Evolutionary conservation across 2,888 invertebrate species (phyloP), one percentile per base, ranked within the genome.

Genomic region (Parapristionchus giblindavisi): DNA sequence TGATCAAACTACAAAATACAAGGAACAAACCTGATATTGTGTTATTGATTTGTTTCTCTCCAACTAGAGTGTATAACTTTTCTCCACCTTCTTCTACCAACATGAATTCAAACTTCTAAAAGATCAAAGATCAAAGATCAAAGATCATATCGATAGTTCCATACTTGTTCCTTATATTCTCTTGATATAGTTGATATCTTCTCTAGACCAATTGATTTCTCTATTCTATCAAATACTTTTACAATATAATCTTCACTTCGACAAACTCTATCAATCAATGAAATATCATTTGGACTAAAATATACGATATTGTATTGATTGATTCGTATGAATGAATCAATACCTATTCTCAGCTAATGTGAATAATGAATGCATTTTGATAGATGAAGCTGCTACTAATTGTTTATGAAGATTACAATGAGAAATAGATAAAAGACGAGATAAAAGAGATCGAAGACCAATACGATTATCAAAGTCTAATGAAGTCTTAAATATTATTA

Each of bases 51-150:
- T 61, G 32, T 3, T 61, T 61, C 14, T 73, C 73, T 17, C 60
- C 43, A 8, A 73, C 73, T 3, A 73, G 61, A 5, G 60, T n/a
- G 29, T 73, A 73, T 32, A 60, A 24, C 40, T 71, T 71, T 58
- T 71, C 71, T 2, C 58, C 78, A 17, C 66, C 75, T 43, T 78
- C 75, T 21, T 77, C 78, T 6, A 79, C 78, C 0, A 78, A 76
- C 52, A 80, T 70, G 68, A 80, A 68, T 38, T 80, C 78, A 68
- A 73, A 80, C 58, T 77, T 70, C 80, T 80, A 61, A 29, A 78
- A 61, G 27, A 61, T 56, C 36, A 56, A 8, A 52, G 24, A 17
- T 29, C 54, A 32, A 48, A 60, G 24, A 24, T 29, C n/a, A 2
- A 43, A 17, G 3, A 34, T n/a, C 5, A 0, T 58, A 21, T n/a